phyloP scores from a whole-genome alignment of 1,140 invertebrate species.

The Scaptomyza hsui region DNA sequence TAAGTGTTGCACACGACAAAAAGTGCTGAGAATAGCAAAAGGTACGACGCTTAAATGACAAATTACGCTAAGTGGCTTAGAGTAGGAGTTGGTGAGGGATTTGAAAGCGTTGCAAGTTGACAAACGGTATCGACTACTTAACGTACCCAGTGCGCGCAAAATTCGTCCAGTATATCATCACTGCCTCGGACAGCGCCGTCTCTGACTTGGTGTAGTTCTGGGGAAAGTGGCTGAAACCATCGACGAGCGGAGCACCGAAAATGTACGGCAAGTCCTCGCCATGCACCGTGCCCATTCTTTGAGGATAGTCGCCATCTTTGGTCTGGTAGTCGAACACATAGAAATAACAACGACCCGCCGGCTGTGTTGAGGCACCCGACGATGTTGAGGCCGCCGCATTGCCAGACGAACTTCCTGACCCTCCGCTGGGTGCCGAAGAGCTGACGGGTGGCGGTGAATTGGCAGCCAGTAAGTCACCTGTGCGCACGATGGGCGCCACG shows the following conservation, averaged over 20 bases:
- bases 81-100: neutral
- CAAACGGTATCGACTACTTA: neutral
- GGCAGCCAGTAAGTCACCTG: constrained; percentile 90
- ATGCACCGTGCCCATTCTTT: constrained; percentile 94
- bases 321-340: constrained; percentile 97
- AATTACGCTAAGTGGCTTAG: constrained; percentile 40
- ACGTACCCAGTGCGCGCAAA: constrained; percentile 98
- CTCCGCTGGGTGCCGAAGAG: constrained; percentile 56
- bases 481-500: constrained; percentile 93
- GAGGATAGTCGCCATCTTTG: constrained; percentile 94
- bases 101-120: neutral
- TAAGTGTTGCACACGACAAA: constrained; percentile 42
- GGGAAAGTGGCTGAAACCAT: constrained; percentile 92
- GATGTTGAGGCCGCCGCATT: constrained; percentile 72
- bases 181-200: constrained; percentile 93
- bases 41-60: constrained; percentile 17
- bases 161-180: constrained; percentile 98
- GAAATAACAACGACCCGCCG: constrained; percentile 91
- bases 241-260: constrained; percentile 92
- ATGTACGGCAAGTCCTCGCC: constrained; percentile 97
- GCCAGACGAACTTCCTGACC: constrained; percentile 13
- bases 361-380: constrained; percentile 73
- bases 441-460: constrained; percentile 84
- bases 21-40: constrained; percentile 30
- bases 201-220: constrained; percentile 96